Percentiles rank a stretch among this genome's conserved stretches.
These are phyloP conservation scores for Macropis europaea DNA, from an alignment of 2,888 invertebrate genomes.

Conservation along the genomic window DNA sequence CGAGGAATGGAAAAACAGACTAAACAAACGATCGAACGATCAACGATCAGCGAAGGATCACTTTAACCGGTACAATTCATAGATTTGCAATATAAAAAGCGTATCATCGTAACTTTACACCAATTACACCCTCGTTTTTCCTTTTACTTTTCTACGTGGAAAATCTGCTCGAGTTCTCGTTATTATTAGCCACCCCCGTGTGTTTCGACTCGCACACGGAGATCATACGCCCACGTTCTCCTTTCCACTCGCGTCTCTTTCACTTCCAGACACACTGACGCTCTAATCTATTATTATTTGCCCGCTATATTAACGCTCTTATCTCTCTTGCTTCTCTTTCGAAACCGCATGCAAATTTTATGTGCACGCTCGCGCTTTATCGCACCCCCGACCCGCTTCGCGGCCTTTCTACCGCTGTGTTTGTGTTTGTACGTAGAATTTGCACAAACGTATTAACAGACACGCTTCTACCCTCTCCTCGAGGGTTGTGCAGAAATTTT, in stretches of 20 bases:
- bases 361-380: slow-evolving; percentile 1
- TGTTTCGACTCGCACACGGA: background rate
- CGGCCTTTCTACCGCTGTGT: background rate
- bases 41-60: background rate
- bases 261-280: background rate
- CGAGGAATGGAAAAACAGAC: background rate
- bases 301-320: slow-evolving; percentile 18
- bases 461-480: background rate
- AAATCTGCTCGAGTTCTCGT: slow-evolving; percentile 1
- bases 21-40: background rate
- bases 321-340: slow-evolving; percentile 14
- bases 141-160: background rate
- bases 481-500: too few relatives aligned
- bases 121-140: background rate
- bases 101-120: too few relatives aligned
- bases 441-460: background rate
- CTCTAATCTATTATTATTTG: slow-evolving; percentile 24
- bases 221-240: slow-evolving; percentile 3
- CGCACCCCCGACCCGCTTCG: background rate
- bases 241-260: background rate
- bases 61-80: too few relatives aligned
- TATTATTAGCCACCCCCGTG: slow-evolving; percentile 27
- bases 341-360: slow-evolving; percentile 1
- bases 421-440: slow-evolving; percentile 4
- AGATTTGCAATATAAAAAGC: too few relatives aligned